These are phyloP conservation scores for Deilephila elpenor DNA, from an alignment of 2,888 invertebrate genomes.

Conservation along the genomic window DNA sequence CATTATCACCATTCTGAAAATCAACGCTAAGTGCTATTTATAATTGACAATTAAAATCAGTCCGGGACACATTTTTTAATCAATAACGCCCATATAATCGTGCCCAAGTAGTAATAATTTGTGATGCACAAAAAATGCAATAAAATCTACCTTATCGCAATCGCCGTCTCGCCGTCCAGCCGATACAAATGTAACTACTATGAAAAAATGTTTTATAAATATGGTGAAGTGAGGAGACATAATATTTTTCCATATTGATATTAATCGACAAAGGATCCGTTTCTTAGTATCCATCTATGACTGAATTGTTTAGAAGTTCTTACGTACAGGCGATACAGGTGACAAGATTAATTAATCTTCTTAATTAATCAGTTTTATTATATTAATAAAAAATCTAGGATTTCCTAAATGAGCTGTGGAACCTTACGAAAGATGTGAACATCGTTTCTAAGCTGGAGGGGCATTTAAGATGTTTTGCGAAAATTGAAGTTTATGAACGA, in stretches of 20 bases:
- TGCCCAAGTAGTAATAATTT: neutral
- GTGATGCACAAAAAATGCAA: neutral
- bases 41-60: neutral
- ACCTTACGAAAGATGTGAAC: no score
- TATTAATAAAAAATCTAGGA: no score
- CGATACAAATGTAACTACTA: neutral
- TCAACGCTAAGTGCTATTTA: no score
- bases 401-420: no score
- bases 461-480: no score
- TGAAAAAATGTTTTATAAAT: constrained; percentile 18
- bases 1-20: no score
- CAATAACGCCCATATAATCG: neutral
- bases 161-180: neutral
- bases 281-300: neutral
- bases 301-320: neutral
- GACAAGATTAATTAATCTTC: neutral
- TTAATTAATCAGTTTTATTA: no score
- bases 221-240: neutral
- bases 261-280: neutral
- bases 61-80: neutral
- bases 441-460: no score
- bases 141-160: neutral
- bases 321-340: neutral
- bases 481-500: neutral
- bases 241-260: neutral